Conservation (phyloP, 2,113 vertebrate species). For the Otocyon megalotis region DNA sequence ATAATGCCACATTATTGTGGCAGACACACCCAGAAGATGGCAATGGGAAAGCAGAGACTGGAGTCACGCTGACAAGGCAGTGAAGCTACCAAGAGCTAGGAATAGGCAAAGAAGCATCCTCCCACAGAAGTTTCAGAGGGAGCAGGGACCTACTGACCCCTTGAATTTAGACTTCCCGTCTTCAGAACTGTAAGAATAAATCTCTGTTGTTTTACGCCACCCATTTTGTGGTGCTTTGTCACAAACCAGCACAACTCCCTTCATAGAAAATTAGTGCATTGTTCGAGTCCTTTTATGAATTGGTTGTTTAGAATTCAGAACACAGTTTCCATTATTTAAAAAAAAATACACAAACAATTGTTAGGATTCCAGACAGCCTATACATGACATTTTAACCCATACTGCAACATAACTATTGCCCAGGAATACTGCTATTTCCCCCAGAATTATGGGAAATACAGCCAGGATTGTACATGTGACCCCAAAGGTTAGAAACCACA, state of each 20-base stretch:
- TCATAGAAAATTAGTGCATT: neutral
- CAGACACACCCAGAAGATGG: neutral
- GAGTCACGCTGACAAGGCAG: neutral
- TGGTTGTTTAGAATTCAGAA: neutral
- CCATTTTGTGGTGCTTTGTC: neutral
- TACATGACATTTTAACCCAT: neutral
- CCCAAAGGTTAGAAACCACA: neutral
- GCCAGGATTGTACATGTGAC: neutral
- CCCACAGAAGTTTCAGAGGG: fast-evolving
- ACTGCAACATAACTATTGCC: neutral
- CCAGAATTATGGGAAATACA: neutral
- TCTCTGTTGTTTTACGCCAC: neutral
- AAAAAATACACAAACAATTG: neutral
- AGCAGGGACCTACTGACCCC: neutral
- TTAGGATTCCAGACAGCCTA: neutral
- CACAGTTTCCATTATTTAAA: neutral
- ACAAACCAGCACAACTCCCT: neutral
- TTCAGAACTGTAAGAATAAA: neutral
- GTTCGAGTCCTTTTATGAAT: neutral
- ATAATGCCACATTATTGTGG: neutral
- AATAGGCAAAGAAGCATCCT: neutral
- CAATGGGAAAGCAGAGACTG: neutral
- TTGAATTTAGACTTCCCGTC: neutral
- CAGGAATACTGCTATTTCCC: neutral
- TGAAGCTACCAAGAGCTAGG: neutral